Evolutionary conservation across 1,140 invertebrate genomes (phyloP).

Genomic region (Uloborus diversus): DNA sequence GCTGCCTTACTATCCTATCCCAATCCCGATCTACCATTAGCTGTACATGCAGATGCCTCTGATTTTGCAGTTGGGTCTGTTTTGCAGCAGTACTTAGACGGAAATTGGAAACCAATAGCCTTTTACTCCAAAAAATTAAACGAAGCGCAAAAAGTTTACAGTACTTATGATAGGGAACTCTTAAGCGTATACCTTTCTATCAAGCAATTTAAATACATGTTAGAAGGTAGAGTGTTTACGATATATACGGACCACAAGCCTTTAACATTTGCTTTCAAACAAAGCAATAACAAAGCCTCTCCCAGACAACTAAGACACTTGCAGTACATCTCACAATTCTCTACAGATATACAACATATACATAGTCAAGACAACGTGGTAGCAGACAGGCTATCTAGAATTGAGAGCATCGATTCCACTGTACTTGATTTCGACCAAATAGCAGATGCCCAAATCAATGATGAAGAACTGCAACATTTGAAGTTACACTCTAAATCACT

Average conservation of each 20-base stretch:
- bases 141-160: slow-evolving; percentile 15
- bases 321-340: slow-evolving; percentile 34
- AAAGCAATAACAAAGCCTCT: neutral
- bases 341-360: neutral
- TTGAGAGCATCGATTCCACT: neutral
- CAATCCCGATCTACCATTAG: slow-evolving; percentile 18
- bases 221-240: slow-evolving; percentile 1
- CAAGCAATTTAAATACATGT: neutral
- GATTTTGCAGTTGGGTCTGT: slow-evolving; percentile 40
- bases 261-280: neutral
- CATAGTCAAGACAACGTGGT: neutral
- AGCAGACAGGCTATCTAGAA: neutral
- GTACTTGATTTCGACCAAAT: neutral
- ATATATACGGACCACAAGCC: slow-evolving; percentile 12
- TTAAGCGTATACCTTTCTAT: neutral
- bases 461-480: neutral
- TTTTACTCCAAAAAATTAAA: slow-evolving; percentile 56
- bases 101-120: slow-evolving; percentile 46
- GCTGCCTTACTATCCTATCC: slow-evolving; percentile 13
- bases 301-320: neutral
- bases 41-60: slow-evolving; percentile 56
- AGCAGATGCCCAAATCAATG: neutral
- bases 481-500: neutral
- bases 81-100: neutral
- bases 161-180: neutral